phyloP scores from a whole-genome alignment of 2,797 vertebrate genomes.

The Leucoraja ocellata region DNA sequence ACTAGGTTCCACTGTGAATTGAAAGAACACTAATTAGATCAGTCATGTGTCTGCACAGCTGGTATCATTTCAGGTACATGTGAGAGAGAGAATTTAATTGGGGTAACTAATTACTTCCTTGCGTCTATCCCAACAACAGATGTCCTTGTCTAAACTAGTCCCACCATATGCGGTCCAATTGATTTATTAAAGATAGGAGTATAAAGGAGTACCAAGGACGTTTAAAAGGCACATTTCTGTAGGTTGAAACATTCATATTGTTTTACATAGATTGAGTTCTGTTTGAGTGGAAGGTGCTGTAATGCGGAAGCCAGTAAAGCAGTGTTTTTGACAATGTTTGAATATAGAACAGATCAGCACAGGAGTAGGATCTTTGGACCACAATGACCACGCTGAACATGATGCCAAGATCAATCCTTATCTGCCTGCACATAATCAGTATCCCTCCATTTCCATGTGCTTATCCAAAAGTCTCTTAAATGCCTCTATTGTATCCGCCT shows the following conservation, averaged over 20 bases:
- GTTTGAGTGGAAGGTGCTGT: neutral
- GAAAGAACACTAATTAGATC: neutral
- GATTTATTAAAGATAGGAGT: slow-evolving; percentile 1
- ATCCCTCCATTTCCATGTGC: too few relatives aligned
- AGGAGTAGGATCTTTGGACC: too few relatives aligned
- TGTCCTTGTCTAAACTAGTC: neutral
- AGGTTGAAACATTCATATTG: too few relatives aligned
- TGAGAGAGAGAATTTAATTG: slow-evolving; percentile 21
- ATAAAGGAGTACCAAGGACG: neutral
- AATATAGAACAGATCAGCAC: too few relatives aligned
- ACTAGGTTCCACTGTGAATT: slow-evolving; percentile 24
- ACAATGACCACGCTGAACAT: too few relatives aligned
- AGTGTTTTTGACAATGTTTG: neutral
- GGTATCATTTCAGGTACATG: slow-evolving; percentile 4
- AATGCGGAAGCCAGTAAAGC: neutral
- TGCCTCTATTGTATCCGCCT: too few relatives aligned
- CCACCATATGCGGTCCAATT: neutral
- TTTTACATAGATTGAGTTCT: too few relatives aligned
- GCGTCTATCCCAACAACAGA: neutral
- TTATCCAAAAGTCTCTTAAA: too few relatives aligned
- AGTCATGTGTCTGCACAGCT: slow-evolving; percentile 17
- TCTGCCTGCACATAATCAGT: too few relatives aligned
- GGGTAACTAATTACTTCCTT: neutral
- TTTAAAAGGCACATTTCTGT: neutral
- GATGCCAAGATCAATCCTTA: too few relatives aligned